phyloP scores from a whole-genome alignment of 2,113 vertebrate genomes.

The Hydrochoerus hydrochaeris region DNA sequence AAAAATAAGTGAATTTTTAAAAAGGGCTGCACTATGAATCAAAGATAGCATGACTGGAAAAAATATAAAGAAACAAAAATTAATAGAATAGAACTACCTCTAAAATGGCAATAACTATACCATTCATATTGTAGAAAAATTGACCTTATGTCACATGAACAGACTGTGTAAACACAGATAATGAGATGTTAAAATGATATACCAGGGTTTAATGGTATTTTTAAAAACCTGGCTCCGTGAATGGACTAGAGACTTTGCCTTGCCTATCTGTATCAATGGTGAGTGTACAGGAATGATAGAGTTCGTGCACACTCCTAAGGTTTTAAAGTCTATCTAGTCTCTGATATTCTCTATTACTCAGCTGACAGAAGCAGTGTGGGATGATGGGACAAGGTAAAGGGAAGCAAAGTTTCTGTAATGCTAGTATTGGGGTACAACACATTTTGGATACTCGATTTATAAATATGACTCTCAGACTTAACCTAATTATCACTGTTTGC shows the following conservation, averaged over 20 bases:
- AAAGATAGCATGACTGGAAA: background rate
- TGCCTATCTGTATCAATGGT: background rate
- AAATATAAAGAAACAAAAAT: background rate
- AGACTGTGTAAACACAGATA: background rate
- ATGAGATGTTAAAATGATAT: background rate
- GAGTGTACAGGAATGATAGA: background rate
- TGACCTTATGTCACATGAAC: background rate
- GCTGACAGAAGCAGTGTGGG: background rate
- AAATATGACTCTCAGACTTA: conserved; percentile 21
- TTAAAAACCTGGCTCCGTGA: background rate
- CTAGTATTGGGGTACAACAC: background rate
- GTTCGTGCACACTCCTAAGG: background rate
- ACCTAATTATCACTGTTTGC: background rate
- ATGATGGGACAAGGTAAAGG: background rate
- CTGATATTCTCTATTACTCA: background rate
- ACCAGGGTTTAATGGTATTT: background rate
- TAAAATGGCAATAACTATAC: background rate
- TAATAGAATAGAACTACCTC: background rate
- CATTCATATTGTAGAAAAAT: background rate
- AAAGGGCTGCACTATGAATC: background rate
- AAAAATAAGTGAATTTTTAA: background rate
- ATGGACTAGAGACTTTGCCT: background rate
- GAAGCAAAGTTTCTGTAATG: background rate
- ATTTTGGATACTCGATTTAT: background rate
- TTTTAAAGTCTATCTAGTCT: background rate